These are phyloP conservation scores for Laothoe populi DNA, from an alignment of 2,888 invertebrate species.

Conservation along the genomic window DNA sequence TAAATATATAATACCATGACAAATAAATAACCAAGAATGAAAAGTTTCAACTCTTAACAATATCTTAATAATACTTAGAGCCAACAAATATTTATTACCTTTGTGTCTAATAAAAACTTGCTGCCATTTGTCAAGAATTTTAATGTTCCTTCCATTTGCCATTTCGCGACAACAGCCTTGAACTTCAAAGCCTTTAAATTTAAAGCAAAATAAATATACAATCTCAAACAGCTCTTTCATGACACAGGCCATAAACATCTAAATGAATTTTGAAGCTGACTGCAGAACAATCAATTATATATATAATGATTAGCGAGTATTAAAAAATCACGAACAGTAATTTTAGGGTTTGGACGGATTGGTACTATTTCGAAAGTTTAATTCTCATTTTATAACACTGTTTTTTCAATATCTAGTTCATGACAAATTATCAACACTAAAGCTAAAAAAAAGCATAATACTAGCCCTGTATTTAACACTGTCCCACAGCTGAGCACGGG, in stretches of 20 bases:
- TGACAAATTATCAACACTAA: too few relatives aligned
- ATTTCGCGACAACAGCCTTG: conserved; percentile 11
- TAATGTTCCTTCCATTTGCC: conserved; percentile 11
- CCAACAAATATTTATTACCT: conserved; percentile 10
- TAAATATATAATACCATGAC: neutral
- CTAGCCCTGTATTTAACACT: too few relatives aligned
- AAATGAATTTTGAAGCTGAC: conserved; percentile 4
- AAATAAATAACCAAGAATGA: neutral
- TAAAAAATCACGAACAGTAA: neutral
- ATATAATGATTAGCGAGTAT: conserved; percentile 4
- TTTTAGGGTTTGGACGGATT: too few relatives aligned
- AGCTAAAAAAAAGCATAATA: too few relatives aligned
- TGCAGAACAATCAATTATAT: neutral
- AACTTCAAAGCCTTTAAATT: conserved; percentile 6
- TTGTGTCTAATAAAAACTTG: conserved; percentile 12
- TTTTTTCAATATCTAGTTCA: too few relatives aligned
- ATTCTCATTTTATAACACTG: neutral
- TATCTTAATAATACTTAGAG: neutral
- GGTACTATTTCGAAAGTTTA: neutral
- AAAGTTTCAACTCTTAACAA: neutral
- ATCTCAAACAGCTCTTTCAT: neutral
- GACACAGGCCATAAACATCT: neutral
- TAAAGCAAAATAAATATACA: conserved; percentile 3
- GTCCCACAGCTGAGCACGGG: too few relatives aligned
- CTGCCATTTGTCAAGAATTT: conserved; percentile 16